These are phyloP conservation scores for Baccha elongata DNA, from an alignment of 2,888 invertebrate species.

Conservation along the genomic window DNA sequence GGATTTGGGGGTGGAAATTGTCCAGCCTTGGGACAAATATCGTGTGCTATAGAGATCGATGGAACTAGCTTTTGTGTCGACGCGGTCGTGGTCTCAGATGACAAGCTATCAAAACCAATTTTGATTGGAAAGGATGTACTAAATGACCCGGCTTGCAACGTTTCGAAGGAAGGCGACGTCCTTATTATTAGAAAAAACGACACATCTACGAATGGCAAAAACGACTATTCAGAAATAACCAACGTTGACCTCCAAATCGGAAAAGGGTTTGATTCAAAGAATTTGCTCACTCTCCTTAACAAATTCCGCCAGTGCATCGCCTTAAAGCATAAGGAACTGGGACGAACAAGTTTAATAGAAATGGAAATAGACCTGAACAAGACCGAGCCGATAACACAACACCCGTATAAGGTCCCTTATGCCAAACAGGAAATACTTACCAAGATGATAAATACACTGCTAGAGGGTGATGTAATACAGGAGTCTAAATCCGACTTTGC, in stretches of 20 bases:
- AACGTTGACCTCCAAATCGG: background rate
- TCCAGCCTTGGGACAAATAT: background rate
- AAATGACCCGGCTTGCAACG: background rate
- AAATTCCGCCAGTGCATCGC: background rate
- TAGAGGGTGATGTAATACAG: background rate
- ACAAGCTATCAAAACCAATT: background rate
- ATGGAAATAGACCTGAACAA: background rate
- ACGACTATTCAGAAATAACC: background rate
- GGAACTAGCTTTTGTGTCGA: background rate
- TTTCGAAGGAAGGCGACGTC: background rate
- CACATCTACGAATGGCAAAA: background rate
- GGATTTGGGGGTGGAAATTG: conserved; percentile 38
- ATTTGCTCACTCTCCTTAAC: background rate
- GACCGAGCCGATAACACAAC: background rate
- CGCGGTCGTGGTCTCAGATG: background rate
- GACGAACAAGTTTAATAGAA: background rate
- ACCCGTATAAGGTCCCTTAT: background rate
- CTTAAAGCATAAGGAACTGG: background rate
- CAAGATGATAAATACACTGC: background rate
- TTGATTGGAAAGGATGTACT: background rate
- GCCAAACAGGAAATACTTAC: background rate
- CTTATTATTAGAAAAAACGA: background rate
- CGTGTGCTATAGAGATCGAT: background rate
- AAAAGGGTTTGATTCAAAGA: background rate
- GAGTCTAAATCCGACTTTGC: background rate